Evolutionary conservation across 2,797 vertebrate species (phyloP), one percentile per base, ranked within the genome.

Genomic region (Diceros bicornis): DNA sequence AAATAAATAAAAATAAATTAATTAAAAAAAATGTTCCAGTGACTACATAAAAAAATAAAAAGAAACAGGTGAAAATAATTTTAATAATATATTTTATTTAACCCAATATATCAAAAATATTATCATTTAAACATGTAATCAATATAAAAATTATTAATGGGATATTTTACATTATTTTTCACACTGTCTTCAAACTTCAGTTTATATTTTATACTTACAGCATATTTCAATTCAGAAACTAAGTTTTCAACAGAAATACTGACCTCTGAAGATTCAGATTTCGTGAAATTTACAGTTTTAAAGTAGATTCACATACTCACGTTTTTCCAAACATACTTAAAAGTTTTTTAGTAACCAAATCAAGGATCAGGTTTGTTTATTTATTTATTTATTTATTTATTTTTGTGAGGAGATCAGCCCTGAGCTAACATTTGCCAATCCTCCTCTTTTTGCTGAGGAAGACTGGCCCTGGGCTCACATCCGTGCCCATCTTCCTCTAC

Each of bases 41-140:
- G 92, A 68, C 20, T 57, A 61, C 77, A 91, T 91, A 79, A 18
- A 94, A 92, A 77, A 97, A 82, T 92, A 50, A 50, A 85, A 96
- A 93, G 2, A 88, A n/a, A n/a, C n/a, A n/a, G 47, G 29, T 89
- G 52, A 78, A 86, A 83, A 83, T 83, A 87, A 55, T 84, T 87
- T 90, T 75, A 96, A 91, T 93, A 89, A 89, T 74, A n/a, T 52
- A 79, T 89, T 88, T 88, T 72, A 91, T 72, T 95, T 93, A 94
- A 68, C 72, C 27, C 20, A 94, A 34, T 82, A 74, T 84, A 68
- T 81, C 27, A 94, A 97, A 92, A 83, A 32, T 84, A 87, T 61
- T 52, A 88, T 83, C 20, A 94, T 90, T 95, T 97, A 41, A 93
- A 92, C 47, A 71, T 91, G 16, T 74, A 82, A 90, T 81, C 66